Evolutionary conservation across 2,113 vertebrate genomes (phyloP).

Genomic region (Phalacrocorax brasilianus): DNA sequence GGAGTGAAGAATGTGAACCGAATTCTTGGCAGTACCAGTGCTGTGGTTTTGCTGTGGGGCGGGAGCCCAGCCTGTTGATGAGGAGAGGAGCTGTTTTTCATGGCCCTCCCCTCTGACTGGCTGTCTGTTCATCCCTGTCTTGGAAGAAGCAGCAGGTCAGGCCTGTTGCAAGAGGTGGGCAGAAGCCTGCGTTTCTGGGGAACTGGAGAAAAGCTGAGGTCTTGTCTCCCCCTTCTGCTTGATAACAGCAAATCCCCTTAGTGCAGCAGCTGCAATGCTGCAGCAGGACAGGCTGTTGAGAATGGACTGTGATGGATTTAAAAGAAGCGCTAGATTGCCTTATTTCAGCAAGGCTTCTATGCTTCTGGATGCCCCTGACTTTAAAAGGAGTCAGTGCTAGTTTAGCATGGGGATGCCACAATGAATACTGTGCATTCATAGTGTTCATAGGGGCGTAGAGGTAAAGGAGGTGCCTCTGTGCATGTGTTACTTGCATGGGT

Average conservation of each 20-base stretch:
- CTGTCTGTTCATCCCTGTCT: background rate
- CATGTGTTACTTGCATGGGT: rapidly evolving
- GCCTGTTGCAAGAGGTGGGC: background rate
- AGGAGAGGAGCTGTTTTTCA: background rate
- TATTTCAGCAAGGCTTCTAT: background rate
- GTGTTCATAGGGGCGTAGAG: background rate
- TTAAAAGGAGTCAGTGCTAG: background rate
- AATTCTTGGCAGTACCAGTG: background rate
- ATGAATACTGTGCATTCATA: background rate
- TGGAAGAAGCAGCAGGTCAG: background rate
- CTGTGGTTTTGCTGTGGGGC: slow-evolving; percentile 11
- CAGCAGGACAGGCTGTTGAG: background rate
- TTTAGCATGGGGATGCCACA: background rate
- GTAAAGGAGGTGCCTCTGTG: background rate
- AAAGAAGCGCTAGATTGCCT: background rate
- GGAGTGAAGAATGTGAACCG: background rate
- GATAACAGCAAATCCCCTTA: background rate
- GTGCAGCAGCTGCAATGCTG: background rate
- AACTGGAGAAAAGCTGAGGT: slow-evolving; percentile 7
- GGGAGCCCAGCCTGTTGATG: background rate
- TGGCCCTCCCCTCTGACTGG: background rate
- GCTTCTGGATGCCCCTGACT: background rate
- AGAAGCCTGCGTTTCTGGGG: background rate
- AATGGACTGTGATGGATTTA: rapidly evolving
- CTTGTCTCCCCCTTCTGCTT: slow-evolving; percentile 60